These are phyloP conservation scores for Mormyrops boulengeri DNA, from an alignment of 2,797 vertebrate species.

Conservation along the genomic window DNA sequence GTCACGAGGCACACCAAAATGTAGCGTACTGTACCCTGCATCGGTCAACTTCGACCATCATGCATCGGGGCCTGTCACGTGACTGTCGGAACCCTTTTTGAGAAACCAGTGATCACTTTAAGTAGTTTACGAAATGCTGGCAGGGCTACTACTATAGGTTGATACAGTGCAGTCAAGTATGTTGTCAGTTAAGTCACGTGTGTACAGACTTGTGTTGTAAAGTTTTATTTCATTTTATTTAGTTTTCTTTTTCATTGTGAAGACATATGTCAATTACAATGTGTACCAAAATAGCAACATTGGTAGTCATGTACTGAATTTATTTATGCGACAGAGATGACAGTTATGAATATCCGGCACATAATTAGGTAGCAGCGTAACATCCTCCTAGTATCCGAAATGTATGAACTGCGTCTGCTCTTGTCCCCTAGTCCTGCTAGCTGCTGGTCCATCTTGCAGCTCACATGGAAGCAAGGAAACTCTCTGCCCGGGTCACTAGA, in stretches of 20 bases:
- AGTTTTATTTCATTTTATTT: neutral
- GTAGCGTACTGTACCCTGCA: neutral
- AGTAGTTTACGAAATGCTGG: neutral
- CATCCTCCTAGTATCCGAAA: neutral
- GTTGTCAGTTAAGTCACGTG: neutral
- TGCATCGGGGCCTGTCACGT: neutral
- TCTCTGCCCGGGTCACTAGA: neutral
- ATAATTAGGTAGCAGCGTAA: neutral
- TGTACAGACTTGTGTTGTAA: neutral
- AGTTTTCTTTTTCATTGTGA: neutral
- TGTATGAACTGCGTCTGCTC: neutral
- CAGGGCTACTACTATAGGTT: neutral
- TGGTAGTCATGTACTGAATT: neutral
- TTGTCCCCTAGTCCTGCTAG: neutral
- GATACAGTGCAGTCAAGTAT: neutral
- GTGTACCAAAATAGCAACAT: neutral
- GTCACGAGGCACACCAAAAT: neutral
- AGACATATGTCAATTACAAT: neutral
- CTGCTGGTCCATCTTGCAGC: neutral
- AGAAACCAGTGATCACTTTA: neutral
- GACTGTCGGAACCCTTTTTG: neutral
- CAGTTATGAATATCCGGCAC: neutral
- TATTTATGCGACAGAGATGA: neutral
- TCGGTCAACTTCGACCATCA: neutral
- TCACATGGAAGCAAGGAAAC: neutral